These are phyloP conservation scores for Nothocercus julius DNA, from an alignment of 2,113 vertebrate species.

Conservation along the genomic window DNA sequence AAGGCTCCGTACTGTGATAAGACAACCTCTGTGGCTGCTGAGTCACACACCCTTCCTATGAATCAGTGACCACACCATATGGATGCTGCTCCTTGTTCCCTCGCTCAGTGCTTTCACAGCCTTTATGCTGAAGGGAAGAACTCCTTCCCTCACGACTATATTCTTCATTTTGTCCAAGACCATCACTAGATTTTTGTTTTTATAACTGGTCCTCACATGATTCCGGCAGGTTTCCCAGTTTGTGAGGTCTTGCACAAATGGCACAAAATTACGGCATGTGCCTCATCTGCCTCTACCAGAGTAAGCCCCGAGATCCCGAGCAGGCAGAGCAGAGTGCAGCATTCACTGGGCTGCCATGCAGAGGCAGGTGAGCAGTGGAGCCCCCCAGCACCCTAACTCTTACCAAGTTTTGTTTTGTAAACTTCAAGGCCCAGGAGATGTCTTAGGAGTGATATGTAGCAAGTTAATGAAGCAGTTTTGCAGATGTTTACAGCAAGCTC, in stretches of 20 bases:
- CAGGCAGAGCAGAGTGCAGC: background rate
- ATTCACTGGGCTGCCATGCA: background rate
- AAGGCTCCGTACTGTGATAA: background rate
- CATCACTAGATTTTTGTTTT: background rate
- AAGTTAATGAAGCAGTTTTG: background rate
- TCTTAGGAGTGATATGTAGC: background rate
- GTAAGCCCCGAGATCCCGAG: background rate
- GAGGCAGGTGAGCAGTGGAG: accelerated
- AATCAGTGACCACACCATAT: too few species aligned
- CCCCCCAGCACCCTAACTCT: accelerated
- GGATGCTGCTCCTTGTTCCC: background rate
- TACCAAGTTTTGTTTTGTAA: background rate
- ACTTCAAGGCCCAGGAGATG: background rate
- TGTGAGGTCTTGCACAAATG: accelerated
- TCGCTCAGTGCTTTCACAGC: background rate
- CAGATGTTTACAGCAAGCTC: background rate
- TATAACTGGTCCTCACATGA: background rate
- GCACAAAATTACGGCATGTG: background rate
- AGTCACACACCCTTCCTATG: too few species aligned
- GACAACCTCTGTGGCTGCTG: background rate
- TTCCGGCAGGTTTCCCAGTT: background rate
- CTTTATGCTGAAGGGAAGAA: accelerated
- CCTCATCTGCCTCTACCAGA: background rate
- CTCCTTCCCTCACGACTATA: background rate
- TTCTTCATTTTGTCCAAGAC: background rate